Base-by-base conservation (phyloP, 2,113 vertebrate species). In the Prietella phreatophila region DNA sequence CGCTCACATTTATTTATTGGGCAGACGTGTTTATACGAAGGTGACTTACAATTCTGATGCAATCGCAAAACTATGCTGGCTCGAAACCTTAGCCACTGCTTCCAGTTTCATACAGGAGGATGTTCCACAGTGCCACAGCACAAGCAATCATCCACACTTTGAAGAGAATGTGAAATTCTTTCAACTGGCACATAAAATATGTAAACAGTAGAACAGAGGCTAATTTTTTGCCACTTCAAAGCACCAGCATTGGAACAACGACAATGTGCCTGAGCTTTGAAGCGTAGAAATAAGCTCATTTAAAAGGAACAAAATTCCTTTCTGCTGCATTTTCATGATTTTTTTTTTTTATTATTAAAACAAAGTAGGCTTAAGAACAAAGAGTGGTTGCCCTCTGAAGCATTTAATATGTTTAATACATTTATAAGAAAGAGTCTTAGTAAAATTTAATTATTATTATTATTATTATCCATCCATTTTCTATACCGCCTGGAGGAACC, bases 131-230 rank as follows among this genome's bases (percentile, higher is more conserved):
- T 84, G 67, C 88, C 81, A 82, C 82, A 91, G 92, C 90, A 22
- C 58, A 61, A 85, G 86, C 90, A 93, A 92, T 91, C 91, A 94
- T 94, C 93, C 90, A 47, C 88, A 83, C 88, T 88, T 93, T 90
- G 88, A 83, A 78, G 83, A 84, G 33, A 89, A 91, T 86, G 86
- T 90, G 88, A 83, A 93, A 87, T 88, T 91, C 91, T 92, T 60
- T 30, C 58, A 89, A 92, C 89, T 91, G 86, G 93, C 83, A 87
- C 89, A 91, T 86, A 39, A 91, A 93, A 93, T 88, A 91, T 91
- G 84, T 89, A 92, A 93, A 91, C 84, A 30, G 83, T 86, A 88
- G 92, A 91, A 78, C 79, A 75, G 50, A 55, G 89, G 91, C 90
- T 88, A 91, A 88, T 89, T 93, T 89, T 61, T 82, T 61, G 33